Conservation (phyloP, 53 echinoderm and acorn worm genomes). For the Antedon mediterranea region DNA sequence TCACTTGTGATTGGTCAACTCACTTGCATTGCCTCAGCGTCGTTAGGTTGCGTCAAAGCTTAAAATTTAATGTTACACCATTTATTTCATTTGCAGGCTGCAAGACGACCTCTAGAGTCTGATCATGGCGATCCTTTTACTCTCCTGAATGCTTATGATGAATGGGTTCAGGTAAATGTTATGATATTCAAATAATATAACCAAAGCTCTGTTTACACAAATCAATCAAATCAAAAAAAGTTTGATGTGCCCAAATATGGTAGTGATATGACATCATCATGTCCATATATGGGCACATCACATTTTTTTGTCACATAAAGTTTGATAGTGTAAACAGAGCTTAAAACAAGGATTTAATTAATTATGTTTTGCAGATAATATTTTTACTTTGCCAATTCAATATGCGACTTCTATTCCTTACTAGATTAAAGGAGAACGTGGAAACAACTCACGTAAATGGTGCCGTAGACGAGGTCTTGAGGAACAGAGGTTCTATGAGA, state of each 20-base stretch:
- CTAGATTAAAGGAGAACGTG: slow-evolving; percentile 69
- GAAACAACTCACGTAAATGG: slow-evolving; percentile 75
- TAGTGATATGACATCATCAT: too few species aligned
- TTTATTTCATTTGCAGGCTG: slow-evolving; percentile 35
- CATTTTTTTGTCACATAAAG: too few species aligned
- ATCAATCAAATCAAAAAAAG: too few species aligned
- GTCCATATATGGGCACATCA: too few species aligned
- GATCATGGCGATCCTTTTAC: slow-evolving; percentile 97
- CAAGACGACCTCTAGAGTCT: slow-evolving; percentile 81
- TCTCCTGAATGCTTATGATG: slow-evolving; percentile 79
- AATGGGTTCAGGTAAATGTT: slow-evolving; percentile 97
- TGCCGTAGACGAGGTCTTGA: slow-evolving; percentile 81
- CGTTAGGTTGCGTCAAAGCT: background rate
- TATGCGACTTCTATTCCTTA: background rate
- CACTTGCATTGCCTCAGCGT: background rate
- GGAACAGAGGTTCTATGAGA: slow-evolving; percentile 97
- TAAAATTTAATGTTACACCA: background rate
- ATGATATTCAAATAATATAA: background rate
- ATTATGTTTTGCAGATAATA: too few species aligned
- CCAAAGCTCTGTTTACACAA: too few species aligned
- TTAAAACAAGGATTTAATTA: too few species aligned
- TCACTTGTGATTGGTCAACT: too few species aligned
- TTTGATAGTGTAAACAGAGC: too few species aligned
- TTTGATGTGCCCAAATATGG: too few species aligned
- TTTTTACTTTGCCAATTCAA: too few species aligned